Evolutionary conservation across 2,797 vertebrate species (phyloP).

Genomic region (Urophycis tenuis): DNA sequence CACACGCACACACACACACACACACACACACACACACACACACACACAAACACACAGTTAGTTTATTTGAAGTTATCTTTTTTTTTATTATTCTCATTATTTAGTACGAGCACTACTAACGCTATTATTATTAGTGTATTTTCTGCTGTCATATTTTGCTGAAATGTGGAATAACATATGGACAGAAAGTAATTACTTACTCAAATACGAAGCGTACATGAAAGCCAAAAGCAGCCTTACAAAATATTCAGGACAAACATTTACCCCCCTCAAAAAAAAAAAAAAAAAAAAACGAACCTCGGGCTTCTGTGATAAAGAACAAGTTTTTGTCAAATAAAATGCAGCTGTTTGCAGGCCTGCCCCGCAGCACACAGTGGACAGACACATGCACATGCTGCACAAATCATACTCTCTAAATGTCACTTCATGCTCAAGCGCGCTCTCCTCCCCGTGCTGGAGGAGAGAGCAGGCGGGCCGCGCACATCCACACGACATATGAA

Average conservation of each 20-base stretch:
- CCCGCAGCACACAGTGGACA: constrained; percentile 53
- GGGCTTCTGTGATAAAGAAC: constrained; percentile 55
- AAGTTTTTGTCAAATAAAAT: constrained; percentile 55
- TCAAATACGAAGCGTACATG: background rate
- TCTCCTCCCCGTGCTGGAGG: constrained; percentile 57
- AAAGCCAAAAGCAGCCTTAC: background rate
- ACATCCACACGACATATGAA: constrained; percentile 25
- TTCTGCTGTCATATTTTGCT: background rate
- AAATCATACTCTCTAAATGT: constrained; percentile 68
- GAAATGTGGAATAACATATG: background rate
- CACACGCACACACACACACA: constrained; percentile 7
- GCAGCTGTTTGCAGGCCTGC: constrained; percentile 49
- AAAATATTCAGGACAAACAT: background rate
- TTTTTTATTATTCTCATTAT: background rate
- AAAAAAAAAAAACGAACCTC: constrained; percentile 21
- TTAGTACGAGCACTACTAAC: background rate
- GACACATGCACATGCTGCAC: constrained; percentile 55
- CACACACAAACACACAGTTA: constrained; percentile 14
- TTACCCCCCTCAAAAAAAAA: no score
- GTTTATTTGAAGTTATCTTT: no score
- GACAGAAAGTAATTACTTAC: background rate
- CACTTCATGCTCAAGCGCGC: constrained; percentile 65
- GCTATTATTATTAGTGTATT: background rate
- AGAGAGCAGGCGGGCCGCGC: constrained; percentile 50
- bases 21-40: constrained; percentile 7